phyloP scores from a whole-genome alignment of 2,888 invertebrate species.

The Mayetiola destructor region DNA sequence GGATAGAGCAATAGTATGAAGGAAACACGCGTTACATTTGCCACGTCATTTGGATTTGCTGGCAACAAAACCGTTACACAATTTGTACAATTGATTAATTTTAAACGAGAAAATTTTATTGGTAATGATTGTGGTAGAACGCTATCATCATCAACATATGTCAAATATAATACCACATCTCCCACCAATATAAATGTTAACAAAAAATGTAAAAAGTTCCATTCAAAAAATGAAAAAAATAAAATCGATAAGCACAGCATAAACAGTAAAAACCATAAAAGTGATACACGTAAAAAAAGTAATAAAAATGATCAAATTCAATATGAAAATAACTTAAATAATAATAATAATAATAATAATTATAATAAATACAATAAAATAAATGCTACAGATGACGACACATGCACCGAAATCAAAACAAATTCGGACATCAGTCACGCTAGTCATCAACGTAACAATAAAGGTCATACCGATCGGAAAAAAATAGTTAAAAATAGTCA shows the following conservation, averaged over 20 bases:
- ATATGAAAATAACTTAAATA: neutral
- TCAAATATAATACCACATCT: neutral
- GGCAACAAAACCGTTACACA: conserved; percentile 1
- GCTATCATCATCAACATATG: neutral
- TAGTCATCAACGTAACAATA: neutral
- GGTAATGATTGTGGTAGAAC: neutral
- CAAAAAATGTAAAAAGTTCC: too few species aligned
- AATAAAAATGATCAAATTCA: too few species aligned
- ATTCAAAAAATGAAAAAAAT: too few species aligned
- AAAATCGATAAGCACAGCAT: too few species aligned
- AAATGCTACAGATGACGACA: neutral
- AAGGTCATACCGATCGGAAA: conserved; percentile 3
- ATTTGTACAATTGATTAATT: conserved; percentile 12
- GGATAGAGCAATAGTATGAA: neutral
- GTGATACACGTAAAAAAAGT: too few species aligned
- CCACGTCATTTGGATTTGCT: neutral
- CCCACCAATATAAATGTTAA: conserved; percentile 8
- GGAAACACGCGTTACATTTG: neutral
- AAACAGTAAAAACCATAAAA: too few species aligned
- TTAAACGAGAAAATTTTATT: neutral
- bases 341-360: neutral
- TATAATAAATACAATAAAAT: neutral
- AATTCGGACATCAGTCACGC: neutral
- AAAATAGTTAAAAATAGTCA: conserved; percentile 16
- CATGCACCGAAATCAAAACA: neutral